Evolutionary conservation across 2,888 invertebrate species (phyloP).

Genomic region (Dioctria rufipes): DNA sequence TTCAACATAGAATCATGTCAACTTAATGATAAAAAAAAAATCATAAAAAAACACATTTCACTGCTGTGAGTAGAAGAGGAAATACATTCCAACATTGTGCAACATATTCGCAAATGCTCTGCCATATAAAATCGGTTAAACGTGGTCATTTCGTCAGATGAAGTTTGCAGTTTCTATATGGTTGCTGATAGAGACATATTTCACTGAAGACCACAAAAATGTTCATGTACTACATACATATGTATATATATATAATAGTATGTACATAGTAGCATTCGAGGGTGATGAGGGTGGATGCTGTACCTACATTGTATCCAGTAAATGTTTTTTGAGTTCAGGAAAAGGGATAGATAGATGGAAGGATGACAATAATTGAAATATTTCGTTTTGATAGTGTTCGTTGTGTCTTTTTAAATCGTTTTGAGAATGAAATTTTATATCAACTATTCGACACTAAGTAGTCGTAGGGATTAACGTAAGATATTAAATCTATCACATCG

Average conservation of each 20-base stretch:
- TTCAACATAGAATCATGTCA: neutral
- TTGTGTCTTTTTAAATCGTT: neutral
- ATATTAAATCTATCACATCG: too few relatives aligned
- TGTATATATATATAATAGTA: too few relatives aligned
- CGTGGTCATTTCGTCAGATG: slow-evolving; percentile 1
- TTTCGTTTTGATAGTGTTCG: neutral
- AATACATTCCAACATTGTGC: neutral
- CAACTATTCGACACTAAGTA: too few relatives aligned
- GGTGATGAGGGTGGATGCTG: neutral
- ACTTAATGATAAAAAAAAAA: neutral
- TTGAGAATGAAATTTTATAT: too few relatives aligned
- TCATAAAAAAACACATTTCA: neutral
- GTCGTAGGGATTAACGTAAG: too few relatives aligned
- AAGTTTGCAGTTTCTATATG: neutral
- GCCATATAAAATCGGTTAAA: neutral
- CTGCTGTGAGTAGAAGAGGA: neutral
- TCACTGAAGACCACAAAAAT: neutral
- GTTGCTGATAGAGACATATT: neutral
- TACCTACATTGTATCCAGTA: neutral
- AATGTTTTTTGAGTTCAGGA: neutral
- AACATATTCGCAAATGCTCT: neutral
- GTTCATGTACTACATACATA: neutral
- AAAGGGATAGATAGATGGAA: neutral
- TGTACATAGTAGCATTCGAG: too few relatives aligned
- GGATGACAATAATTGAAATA: slow-evolving; percentile 4